Base-by-base conservation (phyloP, 1,140 invertebrate genomes). In the Proctacanthus coquilletti region DNA sequence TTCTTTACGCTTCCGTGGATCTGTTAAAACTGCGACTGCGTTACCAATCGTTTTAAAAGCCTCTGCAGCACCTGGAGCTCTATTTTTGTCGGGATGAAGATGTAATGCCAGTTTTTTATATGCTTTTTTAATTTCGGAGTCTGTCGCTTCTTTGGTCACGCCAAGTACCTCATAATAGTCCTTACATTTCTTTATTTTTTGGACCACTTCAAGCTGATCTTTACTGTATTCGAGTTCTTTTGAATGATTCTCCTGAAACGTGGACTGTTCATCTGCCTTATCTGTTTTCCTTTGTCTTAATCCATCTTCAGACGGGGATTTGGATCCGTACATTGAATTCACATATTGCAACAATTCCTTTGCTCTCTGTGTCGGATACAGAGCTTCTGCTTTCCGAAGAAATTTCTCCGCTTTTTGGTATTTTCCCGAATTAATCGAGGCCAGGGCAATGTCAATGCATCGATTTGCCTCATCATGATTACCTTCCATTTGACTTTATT, bases 41-140 rank as follows among this genome's bases (percentile, higher is more conserved):
- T 96, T 97, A 40, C 92, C 72, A 23, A 76, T 68, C 3, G 67
- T 82, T 76, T 98, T 97, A 57, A 98, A 99, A 6, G 94, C 92
- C 64, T 98, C 92, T 13, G 77, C 80, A 20, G 95, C 80, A 9
- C 92, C 91, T 1, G 93, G 93, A 15, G 87, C 84, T 60, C 88
- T 89, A 60, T 98, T 98, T 65, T 99, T 99, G 60, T 99, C 95
- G 0, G 95, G 95, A 72, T 99, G 95, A 45, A 98, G 77, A 56
- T 91, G 82, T 29, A 98, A 63, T 0, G 94, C 94, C 38, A 98
- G 62, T 61, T 95, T 95, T 56, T 88, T 84, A 58, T 98, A 99
- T 2, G 89, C 75, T 57, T 93, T 94, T 61, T 97, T 98, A 21
- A 98, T 77, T 46, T 96, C 91, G 30, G 75, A 77, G 50, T 97